A percentile compares a stretch with the other conserved stretches of the same genome.
Evolutionary conservation across 2,113 vertebrate species (phyloP).

Genomic region (Gymnobelideus leadbeateri): DNA sequence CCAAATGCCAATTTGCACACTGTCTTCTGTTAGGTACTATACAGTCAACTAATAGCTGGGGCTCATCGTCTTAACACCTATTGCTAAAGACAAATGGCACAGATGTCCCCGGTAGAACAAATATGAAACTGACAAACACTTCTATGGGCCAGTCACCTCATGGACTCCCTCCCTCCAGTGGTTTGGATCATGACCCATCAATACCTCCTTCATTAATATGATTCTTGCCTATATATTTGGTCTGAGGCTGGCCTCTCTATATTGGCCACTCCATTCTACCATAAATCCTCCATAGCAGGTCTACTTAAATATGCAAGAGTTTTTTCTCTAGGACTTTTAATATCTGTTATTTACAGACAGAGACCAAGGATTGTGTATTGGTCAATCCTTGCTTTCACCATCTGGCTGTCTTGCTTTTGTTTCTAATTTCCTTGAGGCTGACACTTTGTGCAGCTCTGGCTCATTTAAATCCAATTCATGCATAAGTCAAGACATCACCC

Average conservation of each 20-base stretch:
- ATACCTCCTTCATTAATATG: neutral
- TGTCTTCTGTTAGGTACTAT: neutral
- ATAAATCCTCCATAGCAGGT: neutral
- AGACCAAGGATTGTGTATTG: neutral
- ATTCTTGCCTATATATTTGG: neutral
- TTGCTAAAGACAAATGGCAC: neutral
- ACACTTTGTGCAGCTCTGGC: neutral
- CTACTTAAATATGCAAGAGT: neutral
- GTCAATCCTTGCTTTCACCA: neutral
- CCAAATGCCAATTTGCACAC: neutral
- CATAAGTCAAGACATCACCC: neutral
- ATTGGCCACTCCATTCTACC: neutral
- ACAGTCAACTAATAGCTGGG: neutral
- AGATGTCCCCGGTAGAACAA: neutral
- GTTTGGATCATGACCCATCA: neutral
- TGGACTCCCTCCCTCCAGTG: neutral
- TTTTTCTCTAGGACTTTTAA: neutral
- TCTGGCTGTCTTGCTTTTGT: neutral
- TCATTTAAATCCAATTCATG: neutral
- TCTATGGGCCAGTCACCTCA: neutral
- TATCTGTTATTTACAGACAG: neutral
- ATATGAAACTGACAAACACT: neutral
- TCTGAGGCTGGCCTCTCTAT: neutral
- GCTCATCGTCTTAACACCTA: neutral
- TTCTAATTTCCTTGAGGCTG: neutral